Evolutionary conservation across 2,113 vertebrate genomes (phyloP).

Genomic region (Verasper variegatus): DNA sequence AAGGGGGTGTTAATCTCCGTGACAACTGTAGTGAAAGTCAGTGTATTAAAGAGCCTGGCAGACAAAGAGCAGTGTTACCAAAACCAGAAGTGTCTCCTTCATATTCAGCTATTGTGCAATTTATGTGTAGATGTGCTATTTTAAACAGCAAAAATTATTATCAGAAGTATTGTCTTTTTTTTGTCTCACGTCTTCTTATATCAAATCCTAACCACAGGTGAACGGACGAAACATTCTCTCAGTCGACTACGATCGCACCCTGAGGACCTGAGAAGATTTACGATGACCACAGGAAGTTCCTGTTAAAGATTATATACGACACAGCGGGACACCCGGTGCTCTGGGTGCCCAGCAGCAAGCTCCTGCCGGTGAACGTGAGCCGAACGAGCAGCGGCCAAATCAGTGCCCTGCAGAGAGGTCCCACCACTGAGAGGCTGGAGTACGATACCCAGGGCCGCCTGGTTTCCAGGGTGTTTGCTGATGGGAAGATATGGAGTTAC

Average conservation of each 20-base stretch:
- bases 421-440: conserved; percentile 91
- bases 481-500: conserved; percentile 98
- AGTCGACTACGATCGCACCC: conserved; percentile 96
- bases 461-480: conserved; percentile 93
- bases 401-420: conserved; percentile 93
- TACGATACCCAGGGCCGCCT: conserved; percentile 94
- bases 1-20: conserved; percentile 83
- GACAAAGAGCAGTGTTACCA: conserved; percentile 53
- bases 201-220: conserved; percentile 84
- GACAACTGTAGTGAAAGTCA: conserved; percentile 78
- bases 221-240: conserved; percentile 98
- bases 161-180: neutral
- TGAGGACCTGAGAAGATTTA: conserved; percentile 99
- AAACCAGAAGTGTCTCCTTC: conserved; percentile 20
- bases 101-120: conserved; percentile 47
- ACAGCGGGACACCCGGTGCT: conserved; percentile 93
- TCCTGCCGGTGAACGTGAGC: conserved; percentile 96
- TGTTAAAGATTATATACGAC: conserved; percentile 96
- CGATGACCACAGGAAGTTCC: conserved; percentile 98
- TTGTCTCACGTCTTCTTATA: neutral
- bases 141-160: neutral
- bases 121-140: neutral
- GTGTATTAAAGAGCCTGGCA: conserved; percentile 78
- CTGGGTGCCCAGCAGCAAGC: conserved; percentile 97
- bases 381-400: conserved; percentile 94